phyloP scores from a whole-genome alignment of 1,140 invertebrate species.

The Daktulosphaira vitifoliae region DNA sequence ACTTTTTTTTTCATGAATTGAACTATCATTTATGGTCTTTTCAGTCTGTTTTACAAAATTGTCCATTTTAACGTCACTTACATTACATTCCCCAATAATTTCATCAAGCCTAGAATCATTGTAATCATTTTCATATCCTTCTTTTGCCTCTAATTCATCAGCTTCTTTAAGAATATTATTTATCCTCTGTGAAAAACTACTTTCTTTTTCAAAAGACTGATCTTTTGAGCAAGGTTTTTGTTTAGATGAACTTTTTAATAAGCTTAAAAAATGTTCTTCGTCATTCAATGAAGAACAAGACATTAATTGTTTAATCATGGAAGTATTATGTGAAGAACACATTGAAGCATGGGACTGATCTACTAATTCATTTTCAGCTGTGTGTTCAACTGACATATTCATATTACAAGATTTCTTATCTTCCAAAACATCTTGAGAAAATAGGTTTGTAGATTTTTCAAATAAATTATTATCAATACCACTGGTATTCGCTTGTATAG shows the following conservation, averaged over 20 bases:
- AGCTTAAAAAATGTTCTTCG: neutral
- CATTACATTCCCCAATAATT: too few species aligned
- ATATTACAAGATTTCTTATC: neutral
- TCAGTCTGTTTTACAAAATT: too few species aligned
- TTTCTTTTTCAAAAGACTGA: neutral
- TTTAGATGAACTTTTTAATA: neutral
- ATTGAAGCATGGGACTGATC: neutral
- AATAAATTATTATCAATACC: too few species aligned
- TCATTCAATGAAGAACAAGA: too few species aligned
- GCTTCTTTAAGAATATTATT: neutral
- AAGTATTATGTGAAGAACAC: too few species aligned
- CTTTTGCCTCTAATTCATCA: neutral
- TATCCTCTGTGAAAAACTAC: neutral
- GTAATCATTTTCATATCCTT: neutral
- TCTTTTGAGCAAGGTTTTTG: neutral
- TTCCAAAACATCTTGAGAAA: too few species aligned
- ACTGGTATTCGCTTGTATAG: neutral
- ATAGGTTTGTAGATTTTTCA: too few species aligned
- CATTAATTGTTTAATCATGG: too few species aligned
- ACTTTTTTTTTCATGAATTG: too few species aligned
- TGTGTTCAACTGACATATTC: conserved; percentile 1
- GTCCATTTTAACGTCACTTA: too few species aligned
- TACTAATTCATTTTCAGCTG: neutral
- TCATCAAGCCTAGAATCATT: too few species aligned
- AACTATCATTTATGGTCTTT: too few species aligned